Base-by-base conservation (phyloP, 2,888 invertebrate genomes). In the Lacanobia wlatinum region DNA sequence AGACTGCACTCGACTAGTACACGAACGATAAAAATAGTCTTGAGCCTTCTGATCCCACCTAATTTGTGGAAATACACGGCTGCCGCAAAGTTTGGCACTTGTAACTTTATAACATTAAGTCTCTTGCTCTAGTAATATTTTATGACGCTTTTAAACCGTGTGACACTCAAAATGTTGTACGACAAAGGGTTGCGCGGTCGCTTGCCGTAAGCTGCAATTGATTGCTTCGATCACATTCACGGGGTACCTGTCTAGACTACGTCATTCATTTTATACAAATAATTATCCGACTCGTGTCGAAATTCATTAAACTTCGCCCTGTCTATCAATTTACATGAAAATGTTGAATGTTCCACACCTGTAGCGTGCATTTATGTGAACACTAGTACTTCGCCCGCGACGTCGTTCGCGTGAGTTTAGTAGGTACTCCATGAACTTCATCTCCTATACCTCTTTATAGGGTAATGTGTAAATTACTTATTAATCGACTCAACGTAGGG, bases 241-340 rank as follows among this genome's bases (percentile, higher is more conserved):
- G 7, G 28, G 2, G n/a, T 52, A 58, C 23, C 28, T 16, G 63
- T 58, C 65, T 78, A 65, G 61, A 63, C 53, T 70, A 21, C 55
- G 52, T 38, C 34, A 40, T 40, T 46, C 28, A 46, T 73, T 63
- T 55, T 67, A 48, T 65, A 38, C 70, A 59, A 65, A 73, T 68
- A 72, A 79, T 75, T 78, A 77, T 79, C 46, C 10, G 12, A 21
- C 53, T 59, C 68, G 38, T 70, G 73, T 63, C 60, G 72, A 80
- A 79, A 71, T 72, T 79, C 66, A 78, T 78, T 80, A 76, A 84
- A 84, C 73, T 85, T 83, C 43, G 23, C 52, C 74, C 60, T 68
- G 62, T 77, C 72, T 82, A 80, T 82, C 74, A 86, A 84, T 82
- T 85, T 85, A 77, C 78, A 76, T 70, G 80, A 80, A 78, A 78